Evolutionary conservation across 1,140 invertebrate genomes (phyloP), one percentile per base, ranked within the genome.

Genomic region (Drosophila sulfurigaster): DNA sequence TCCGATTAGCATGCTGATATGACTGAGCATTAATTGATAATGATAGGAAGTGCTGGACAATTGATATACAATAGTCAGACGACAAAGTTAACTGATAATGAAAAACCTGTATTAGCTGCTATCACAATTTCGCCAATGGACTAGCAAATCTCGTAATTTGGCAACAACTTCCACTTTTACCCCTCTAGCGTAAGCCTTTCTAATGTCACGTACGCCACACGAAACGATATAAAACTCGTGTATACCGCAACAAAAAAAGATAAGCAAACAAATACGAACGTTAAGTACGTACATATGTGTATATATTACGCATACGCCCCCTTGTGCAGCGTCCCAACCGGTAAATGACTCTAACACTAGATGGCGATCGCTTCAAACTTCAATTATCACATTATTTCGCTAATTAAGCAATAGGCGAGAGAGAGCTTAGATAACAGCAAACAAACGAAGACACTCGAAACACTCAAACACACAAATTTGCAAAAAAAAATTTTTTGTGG

Each of bases 331-430:
- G 6, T 15, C 20, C 45, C 25, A 43, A 5, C 30, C 20, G 60
- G 51, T 28, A 75, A 75, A 72, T 54, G 78, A 63, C 62, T 58
- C 51, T 49, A 30, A 59, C 20, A 38, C 35, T 38, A 10, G 7
- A 38, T 38, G 35, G 60, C 69, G 65, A 79, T 54, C 46, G 69
- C 57, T 72, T 52, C 73, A 88, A 82, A 78, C 70, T 74, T 76
- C 66, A 89, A 88, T 88, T 89, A 88, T 76, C 85, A 89, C 78
- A 76, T 89, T 83, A 78, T 81, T 74, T 62, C 66, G 81, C 81
- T 90, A 88, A 88, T 88, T 88, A 68, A 57, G 43, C 69, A 51
- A 59, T 62, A 8, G 46, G 48, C 35, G 52, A 71, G 20, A 20
- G 20, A 25, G 65, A 69, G 82, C 69, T 88, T 72, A 78, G 73